Evolutionary conservation across 2,888 invertebrate genomes (phyloP), one percentile per base, ranked within the genome.

Genomic region (Thecocarcelia acutangulata): DNA sequence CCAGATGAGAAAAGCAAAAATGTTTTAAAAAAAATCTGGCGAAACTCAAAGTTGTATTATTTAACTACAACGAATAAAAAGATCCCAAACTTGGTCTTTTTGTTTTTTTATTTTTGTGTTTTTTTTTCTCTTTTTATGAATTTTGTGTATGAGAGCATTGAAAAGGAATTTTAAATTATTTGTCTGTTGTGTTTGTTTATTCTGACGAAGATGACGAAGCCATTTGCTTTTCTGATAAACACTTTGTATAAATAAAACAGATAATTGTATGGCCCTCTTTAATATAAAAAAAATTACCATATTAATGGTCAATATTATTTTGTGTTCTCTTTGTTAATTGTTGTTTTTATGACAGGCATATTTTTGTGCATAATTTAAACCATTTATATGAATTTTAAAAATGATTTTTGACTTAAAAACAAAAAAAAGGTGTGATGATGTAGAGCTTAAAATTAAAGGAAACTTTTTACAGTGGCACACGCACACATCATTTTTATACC

Each of bases 281-380:
- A 24, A 58, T n/a, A n/a, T n/a, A 28, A 58, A 61, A 54, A 13
- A 75, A 80, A 80, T 80, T 80, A 70, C 33, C 69, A 80, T 75
- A 80, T 73, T 80, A 75, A 64, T 80, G 80, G 69, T 74, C 64
- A 80, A 68, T 74, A 52, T 58, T 52, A 61, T 56, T 54, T 50
- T 50, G 40, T 28, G 15, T 66, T 50, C 33, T 15, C 59, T 66
- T 68, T 74, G 37, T 74, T 74, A 28, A 3, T 42, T 61, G 42
- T 33, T n/a, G 28, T 52, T 37, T 37, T 21, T 48, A 59, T 70
- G 70, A 59, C 58, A 6, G 15, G 48, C 70, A 59, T 3, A 48
- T 40, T 40, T 50, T 48, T 59, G 12, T 17, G 2, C 21, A 19
- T 21, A 9, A 64, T 40, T 48, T 28, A 54, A 17, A 1, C 15